phyloP scores from a whole-genome alignment of 2,113 vertebrate species.

The Cynocephalus volans region DNA sequence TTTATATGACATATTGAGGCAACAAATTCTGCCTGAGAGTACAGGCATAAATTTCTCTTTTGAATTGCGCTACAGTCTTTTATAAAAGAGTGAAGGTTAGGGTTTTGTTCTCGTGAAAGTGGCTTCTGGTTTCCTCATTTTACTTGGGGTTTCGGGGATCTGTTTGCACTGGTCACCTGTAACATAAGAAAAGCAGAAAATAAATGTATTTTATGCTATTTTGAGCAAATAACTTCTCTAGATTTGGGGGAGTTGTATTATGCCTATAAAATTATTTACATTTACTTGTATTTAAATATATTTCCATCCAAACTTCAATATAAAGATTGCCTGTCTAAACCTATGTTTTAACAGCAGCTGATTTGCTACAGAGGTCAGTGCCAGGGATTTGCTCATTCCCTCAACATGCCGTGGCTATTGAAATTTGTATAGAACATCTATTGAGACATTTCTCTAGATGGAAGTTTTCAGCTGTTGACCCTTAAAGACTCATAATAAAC shows the following conservation, averaged over 20 bases:
- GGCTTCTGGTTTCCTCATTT: background rate
- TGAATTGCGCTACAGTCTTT: background rate
- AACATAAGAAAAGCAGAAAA: background rate
- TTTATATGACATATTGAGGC: background rate
- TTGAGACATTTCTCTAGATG: background rate
- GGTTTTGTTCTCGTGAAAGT: background rate
- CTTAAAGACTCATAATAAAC: conserved; percentile 68
- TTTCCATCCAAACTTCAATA: background rate
- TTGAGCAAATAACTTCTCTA: background rate
- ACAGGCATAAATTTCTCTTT: conserved; percentile 1
- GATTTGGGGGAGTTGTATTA: background rate
- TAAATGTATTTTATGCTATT: background rate
- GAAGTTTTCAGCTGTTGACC: background rate
- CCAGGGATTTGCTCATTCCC: background rate
- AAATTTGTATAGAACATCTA: background rate
- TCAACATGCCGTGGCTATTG: background rate
- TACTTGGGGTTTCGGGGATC: background rate
- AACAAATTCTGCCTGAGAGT: background rate
- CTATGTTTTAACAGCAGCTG: background rate
- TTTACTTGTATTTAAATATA: background rate
- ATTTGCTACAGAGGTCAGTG: background rate
- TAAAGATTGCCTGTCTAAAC: background rate
- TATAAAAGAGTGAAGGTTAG: background rate
- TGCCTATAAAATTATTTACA: background rate
- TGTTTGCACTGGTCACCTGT: background rate